These are phyloP conservation scores for Pasiphila rectangulata DNA, from an alignment of 2,888 invertebrate genomes.

Conservation along the genomic window DNA sequence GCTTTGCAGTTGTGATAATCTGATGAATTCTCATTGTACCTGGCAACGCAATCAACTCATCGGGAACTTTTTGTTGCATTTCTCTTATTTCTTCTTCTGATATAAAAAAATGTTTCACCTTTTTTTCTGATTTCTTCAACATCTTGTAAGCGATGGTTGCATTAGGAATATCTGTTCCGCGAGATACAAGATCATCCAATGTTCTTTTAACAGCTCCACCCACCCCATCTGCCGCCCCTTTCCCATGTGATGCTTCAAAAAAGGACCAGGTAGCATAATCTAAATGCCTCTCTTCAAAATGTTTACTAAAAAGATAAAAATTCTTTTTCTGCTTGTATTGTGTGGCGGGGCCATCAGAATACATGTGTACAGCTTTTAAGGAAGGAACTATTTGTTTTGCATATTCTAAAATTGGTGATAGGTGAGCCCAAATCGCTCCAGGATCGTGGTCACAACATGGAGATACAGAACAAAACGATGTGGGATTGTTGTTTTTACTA, in stretches of 20 bases:
- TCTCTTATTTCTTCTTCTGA: too few relatives aligned
- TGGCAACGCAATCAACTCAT: too few relatives aligned
- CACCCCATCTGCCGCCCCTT: conserved; percentile 15
- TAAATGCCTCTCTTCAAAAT: not conserved
- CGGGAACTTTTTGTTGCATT: too few relatives aligned
- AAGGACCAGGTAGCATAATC: conserved; percentile 23
- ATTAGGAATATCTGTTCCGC: conserved; percentile 4
- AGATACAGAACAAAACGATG: conserved; percentile 15
- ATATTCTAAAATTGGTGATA: conserved; percentile 23
- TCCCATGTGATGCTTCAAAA: conserved; percentile 24
- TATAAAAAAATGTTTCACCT: too few relatives aligned
- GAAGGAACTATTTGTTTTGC: conserved; percentile 15
- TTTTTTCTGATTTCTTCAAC: conserved; percentile 3
- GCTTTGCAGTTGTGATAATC: too few relatives aligned
- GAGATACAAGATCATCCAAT: conserved; percentile 19
- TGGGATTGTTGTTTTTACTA: conserved; percentile 17
- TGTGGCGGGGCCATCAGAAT: conserved; percentile 20
- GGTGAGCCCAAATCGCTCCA: conserved; percentile 26
- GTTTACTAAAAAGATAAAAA: not conserved
- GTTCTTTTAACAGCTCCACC: conserved; percentile 14
- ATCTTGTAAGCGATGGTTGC: not conserved
- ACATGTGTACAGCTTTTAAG: conserved; percentile 20
- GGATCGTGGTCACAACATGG: conserved; percentile 20
- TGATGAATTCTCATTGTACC: too few relatives aligned
- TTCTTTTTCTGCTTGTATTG: conserved; percentile 18